phyloP scores from a whole-genome alignment of 2,113 vertebrate species.

The Pelusios castaneus region DNA sequence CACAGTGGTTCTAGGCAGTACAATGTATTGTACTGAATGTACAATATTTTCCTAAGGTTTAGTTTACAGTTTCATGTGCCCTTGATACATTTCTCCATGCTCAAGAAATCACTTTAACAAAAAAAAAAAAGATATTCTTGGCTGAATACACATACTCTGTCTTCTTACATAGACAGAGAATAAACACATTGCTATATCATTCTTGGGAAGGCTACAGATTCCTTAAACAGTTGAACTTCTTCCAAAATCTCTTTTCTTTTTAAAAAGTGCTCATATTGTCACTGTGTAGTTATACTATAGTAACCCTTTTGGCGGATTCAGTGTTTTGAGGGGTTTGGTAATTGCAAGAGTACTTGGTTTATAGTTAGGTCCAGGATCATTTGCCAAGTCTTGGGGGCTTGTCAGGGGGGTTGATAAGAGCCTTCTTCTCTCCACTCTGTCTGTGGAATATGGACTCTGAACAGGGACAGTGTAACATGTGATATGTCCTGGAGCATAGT shows the following conservation, averaged over 20 bases:
- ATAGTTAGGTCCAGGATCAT: not conserved
- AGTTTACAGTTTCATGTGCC: not conserved
- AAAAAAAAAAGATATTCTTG: not conserved
- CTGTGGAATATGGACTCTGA: not conserved
- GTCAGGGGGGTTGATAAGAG: not conserved
- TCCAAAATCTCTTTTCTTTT: not conserved
- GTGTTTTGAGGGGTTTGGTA: not conserved
- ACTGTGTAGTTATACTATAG: not conserved
- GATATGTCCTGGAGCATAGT: too few species aligned
- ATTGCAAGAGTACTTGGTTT: not conserved
- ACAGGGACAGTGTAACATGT: too few species aligned
- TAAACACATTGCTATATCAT: not conserved
- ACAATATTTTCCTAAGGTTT: not conserved
- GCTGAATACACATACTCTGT: not conserved
- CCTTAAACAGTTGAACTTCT: not conserved
- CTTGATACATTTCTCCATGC: not conserved
- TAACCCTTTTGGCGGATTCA: not conserved
- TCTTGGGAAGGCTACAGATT: not conserved
- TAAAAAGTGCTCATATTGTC: not conserved
- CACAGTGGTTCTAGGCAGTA: not conserved
- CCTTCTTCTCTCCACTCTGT: not conserved
- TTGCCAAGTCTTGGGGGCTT: too few species aligned
- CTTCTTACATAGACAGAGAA: not conserved
- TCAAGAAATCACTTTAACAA: not conserved
- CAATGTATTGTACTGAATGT: too few species aligned